These are phyloP conservation scores for Gonatopus flavifemur DNA, from an alignment of 1,140 invertebrate species.

Conservation along the genomic window DNA sequence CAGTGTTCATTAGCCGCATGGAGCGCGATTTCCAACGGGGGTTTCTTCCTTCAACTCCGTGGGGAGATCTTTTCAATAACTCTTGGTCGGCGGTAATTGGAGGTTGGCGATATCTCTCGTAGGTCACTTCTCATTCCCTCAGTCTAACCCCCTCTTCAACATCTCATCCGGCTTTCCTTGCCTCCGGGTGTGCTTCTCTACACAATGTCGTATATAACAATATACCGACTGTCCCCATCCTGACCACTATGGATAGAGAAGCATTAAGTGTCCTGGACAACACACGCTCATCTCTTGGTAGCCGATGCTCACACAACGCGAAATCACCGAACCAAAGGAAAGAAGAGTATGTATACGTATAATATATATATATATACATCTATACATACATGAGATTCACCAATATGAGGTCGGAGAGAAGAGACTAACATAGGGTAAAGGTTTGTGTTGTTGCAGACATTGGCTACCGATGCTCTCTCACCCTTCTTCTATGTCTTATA, in stretches of 20 bases:
- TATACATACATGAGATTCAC: too few species aligned
- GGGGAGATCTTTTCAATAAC: conserved; percentile 57
- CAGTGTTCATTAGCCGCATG: conserved; percentile 55
- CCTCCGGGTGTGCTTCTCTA: conserved; percentile 25
- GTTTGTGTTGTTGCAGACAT: conserved; percentile 26
- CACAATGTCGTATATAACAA: conserved; percentile 58
- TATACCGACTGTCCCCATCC: conserved; percentile 47
- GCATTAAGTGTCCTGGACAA: conserved; percentile 53
- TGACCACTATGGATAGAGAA: conserved; percentile 54
- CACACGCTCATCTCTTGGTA: conserved; percentile 18
- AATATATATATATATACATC: too few species aligned
- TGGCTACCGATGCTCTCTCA: conserved; percentile 37
- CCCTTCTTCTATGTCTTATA: conserved; percentile 43
- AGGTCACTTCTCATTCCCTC: conserved; percentile 31
- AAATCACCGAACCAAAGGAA: too few species aligned
- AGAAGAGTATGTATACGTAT: too few species aligned
- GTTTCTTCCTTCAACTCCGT: conserved; percentile 31
- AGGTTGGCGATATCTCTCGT: conserved; percentile 48
- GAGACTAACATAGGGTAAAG: conserved; percentile 11
- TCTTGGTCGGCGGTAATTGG: conserved; percentile 56
- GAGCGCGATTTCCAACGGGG: conserved; percentile 38
- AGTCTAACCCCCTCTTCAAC: too few species aligned
- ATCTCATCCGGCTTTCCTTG: conserved; percentile 31
- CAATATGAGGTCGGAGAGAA: conserved; percentile 10
- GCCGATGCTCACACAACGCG: too few species aligned